Evolutionary conservation across 2,113 vertebrate genomes (phyloP), one percentile per base, ranked within the genome.

Genomic region (Odontophorus gujanensis): DNA sequence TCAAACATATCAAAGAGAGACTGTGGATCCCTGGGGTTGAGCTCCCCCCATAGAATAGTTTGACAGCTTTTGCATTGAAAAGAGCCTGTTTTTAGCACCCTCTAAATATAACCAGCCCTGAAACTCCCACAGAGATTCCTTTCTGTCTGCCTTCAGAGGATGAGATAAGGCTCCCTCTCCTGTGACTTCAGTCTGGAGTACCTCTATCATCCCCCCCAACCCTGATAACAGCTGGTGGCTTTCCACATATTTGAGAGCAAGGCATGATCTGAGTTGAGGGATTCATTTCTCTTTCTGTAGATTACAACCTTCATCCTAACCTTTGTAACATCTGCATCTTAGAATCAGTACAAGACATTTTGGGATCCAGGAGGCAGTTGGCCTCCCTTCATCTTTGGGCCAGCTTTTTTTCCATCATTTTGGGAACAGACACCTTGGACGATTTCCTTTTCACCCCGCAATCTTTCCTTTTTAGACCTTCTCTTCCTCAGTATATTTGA

Each of bases 41-140:
- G 87, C 73, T 94, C 90, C 69, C 66, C 90, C 91, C 73, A 72
- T 92, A 96, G 89, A 96, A 95, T 90, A 74, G 89, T 91, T 75
- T 65, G 89, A 87, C 90, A 95, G 55, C 61, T 89, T 91, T 79
- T 90, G 71, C 90, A 91, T 90, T 92, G 85, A 95, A 92, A 90
- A 77, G 91, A 74, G 42, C 24, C 73, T 9, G 53, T 85, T 42
- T 90, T 95, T 95, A 92, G 91, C 87, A 89, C 90, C 92, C 89
- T 92, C 91, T 96, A 94, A 95, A 95, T 93, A 91, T 84, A 92
- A 86, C 89, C 93, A 93, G 61, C 61, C 91, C 76, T 86, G 91
- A 95, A 94, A 95, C 94, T 96, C 90, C 94, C 87, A 85, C 92
- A 72, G 95, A 95, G 95, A 96, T 95, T 95, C 95, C 90, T 94